Evolutionary conservation across 1,140 invertebrate species (phyloP).

Genomic region (Laupala kohalensis): DNA sequence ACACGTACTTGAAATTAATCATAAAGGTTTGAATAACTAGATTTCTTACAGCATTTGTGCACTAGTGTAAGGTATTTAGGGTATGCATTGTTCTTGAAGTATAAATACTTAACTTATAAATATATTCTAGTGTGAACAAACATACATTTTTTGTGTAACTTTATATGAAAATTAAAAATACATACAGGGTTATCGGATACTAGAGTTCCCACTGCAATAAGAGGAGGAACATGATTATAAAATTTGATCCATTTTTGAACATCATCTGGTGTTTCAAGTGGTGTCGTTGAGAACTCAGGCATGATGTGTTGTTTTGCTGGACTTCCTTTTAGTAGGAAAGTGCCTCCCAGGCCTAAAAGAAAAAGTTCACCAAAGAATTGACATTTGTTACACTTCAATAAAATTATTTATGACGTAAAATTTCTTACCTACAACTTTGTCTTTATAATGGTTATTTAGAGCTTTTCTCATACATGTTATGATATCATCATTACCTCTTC

Average conservation of each 20-base stretch:
- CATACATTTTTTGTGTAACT: no score
- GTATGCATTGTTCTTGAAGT: no score
- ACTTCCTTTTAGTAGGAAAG: constrained; percentile 69
- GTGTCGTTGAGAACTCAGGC: constrained; percentile 71
- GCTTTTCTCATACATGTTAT: constrained; percentile 65
- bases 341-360: constrained; percentile 61
- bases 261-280: constrained; percentile 54
- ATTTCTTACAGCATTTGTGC: no score
- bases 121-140: no score
- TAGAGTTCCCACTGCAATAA: constrained; percentile 75
- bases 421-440: constrained; percentile 56
- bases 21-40: no score
- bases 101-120: no score
- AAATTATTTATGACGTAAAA: no score
- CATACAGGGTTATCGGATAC: constrained; percentile 72
- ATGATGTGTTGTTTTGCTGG: constrained; percentile 83
- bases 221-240: constrained; percentile 74
- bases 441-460: constrained; percentile 50
- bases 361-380: constrained; percentile 9
- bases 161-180: no score
- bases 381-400: no score
- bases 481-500: constrained; percentile 68
- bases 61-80: no score
- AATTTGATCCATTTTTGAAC: constrained; percentile 81
- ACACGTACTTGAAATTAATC: no score